A percentile compares a stretch with the other conserved stretches of the same genome.
Conservation (phyloP, 2,113 vertebrate species). For the Isichthys henryi region DNA sequence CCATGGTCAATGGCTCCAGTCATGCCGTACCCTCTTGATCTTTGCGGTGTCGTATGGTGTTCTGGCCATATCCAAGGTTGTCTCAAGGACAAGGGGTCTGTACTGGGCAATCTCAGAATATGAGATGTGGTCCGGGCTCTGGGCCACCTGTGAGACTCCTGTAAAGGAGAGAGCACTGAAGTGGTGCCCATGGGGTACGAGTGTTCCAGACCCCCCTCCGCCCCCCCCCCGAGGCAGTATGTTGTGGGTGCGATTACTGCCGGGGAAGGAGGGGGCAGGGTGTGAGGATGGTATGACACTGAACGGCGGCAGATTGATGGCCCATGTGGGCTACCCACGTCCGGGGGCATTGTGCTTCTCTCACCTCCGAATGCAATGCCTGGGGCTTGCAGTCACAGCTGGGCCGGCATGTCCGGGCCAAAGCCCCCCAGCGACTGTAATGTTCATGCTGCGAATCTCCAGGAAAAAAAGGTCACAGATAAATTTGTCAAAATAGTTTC, state of each 20-base stretch:
- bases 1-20: background rate
- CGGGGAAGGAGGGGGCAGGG: constrained; percentile 17
- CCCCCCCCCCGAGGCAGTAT: constrained; percentile 11
- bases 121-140: background rate
- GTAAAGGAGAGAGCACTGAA: background rate
- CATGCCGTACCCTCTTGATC: background rate
- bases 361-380: background rate
- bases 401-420: background rate
- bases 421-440: background rate
- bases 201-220: background rate
- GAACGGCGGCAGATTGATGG: constrained; percentile 25
- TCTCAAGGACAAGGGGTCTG: background rate
- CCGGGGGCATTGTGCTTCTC: too few species aligned
- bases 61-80: background rate
- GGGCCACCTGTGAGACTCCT: background rate
- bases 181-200: background rate
- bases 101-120: background rate
- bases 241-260: constrained; percentile 24
- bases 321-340: background rate
- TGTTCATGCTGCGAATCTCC: background rate
- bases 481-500: constrained; percentile 36
- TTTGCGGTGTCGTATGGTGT: background rate
- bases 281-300: constrained; percentile 39
- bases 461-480: background rate
- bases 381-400: background rate